phyloP scores from a whole-genome alignment of 2,888 invertebrate genomes.

The Xanthorhoe designata region DNA sequence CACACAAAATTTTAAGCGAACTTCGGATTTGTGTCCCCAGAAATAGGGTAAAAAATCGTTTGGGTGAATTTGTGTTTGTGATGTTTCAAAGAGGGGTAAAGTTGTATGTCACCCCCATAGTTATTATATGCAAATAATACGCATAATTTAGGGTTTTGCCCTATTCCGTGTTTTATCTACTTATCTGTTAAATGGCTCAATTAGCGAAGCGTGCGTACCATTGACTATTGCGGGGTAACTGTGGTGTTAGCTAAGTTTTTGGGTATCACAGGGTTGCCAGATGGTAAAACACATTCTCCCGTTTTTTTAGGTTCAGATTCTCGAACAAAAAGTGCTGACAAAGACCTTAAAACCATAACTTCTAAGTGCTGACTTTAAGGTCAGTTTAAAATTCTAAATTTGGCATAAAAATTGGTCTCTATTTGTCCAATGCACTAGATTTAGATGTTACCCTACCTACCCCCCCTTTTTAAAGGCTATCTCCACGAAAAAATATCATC shows the following conservation, averaged over 20 bases:
- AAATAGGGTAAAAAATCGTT: constrained; percentile 35
- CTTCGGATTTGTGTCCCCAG: not conserved
- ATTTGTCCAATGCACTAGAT: too few species aligned
- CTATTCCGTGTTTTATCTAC: constrained; percentile 82
- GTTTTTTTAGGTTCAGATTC: not conserved
- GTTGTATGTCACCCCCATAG: constrained; percentile 73
- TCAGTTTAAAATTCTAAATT: too few species aligned
- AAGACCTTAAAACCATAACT: too few species aligned
- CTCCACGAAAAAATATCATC: too few species aligned
- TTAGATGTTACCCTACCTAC: too few species aligned
- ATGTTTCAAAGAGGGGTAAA: not conserved
- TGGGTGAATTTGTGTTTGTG: not conserved
- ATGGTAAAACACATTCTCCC: not conserved
- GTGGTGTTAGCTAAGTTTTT: constrained; percentile 32
- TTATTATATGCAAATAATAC: constrained; percentile 84
- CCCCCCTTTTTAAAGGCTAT: too few species aligned
- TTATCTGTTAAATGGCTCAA: constrained; percentile 85
- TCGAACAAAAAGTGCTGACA: too few species aligned
- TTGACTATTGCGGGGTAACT: constrained; percentile 39
- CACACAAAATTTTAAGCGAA: constrained; percentile 11
- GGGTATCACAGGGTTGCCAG: not conserved
- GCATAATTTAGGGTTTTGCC: constrained; percentile 79
- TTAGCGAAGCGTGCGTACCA: constrained; percentile 71
- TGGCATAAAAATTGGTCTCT: too few species aligned
- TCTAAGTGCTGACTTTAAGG: too few species aligned